These are phyloP conservation scores for Probaryconus sp. DNA, from an alignment of 1,140 invertebrate genomes.

Conservation along the genomic window DNA sequence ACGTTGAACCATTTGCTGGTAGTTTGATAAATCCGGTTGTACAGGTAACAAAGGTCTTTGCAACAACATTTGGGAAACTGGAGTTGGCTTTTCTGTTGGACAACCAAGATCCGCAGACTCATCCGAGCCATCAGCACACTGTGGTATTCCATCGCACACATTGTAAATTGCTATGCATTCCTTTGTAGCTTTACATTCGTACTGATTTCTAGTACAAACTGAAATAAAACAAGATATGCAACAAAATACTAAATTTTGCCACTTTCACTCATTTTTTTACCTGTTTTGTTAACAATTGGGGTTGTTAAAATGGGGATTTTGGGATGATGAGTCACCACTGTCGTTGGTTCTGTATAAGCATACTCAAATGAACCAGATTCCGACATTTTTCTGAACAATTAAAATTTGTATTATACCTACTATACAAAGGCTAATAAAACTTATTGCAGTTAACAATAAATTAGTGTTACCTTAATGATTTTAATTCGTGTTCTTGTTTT, in stretches of 20 bases:
- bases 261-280: no score
- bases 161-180: conserved; percentile 98
- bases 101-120: conserved; percentile 90
- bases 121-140: conserved; percentile 94
- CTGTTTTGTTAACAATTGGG: conserved; percentile 58
- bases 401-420: conserved; percentile 1
- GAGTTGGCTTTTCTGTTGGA: conserved; percentile 78
- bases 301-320: conserved; percentile 62
- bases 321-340: conserved; percentile 55
- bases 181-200: conserved; percentile 88
- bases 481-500: conserved; percentile 90
- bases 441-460: no score
- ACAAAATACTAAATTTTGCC: no score
- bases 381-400: conserved; percentile 55
- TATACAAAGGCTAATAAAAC: neutral
- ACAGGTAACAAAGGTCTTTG: conserved; percentile 60
- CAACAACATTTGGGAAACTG: conserved; percentile 53
- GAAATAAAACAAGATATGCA: no score
- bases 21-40: conserved; percentile 63
- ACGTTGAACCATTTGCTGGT: conserved; percentile 69
- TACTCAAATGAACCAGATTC: conserved; percentile 63
- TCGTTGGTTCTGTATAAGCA: conserved; percentile 62
- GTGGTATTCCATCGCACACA: conserved; percentile 95
- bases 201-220: conserved; percentile 89
- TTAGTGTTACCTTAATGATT: conserved; percentile 85